Evolutionary conservation across 2,888 invertebrate genomes (phyloP).

Genomic region (Tinea trinotella): DNA sequence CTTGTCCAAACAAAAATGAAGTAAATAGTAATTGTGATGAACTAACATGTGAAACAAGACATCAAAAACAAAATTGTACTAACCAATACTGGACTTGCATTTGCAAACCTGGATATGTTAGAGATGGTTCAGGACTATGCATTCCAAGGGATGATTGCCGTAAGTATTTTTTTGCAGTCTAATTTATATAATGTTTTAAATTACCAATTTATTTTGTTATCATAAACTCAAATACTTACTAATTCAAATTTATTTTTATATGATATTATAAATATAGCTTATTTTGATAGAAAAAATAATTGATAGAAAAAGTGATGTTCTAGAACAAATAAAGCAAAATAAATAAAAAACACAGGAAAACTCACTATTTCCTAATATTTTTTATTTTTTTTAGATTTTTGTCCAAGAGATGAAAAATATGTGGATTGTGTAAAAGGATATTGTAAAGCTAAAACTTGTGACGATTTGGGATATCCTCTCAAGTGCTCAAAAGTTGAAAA

Average conservation of each 20-base stretch:
- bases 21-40: neutral
- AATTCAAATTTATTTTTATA: no score
- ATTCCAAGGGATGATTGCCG: neutral
- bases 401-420: slow-evolving; percentile 8
- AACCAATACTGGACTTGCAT: neutral
- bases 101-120: slow-evolving; percentile 7
- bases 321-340: no score
- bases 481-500: neutral
- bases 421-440: neutral
- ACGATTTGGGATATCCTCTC: slow-evolving; percentile 6
- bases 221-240: no score
- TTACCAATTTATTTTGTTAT: no score
- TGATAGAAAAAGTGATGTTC: no score
- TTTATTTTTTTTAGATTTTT: neutral
- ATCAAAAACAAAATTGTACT: neutral
- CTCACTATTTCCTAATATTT: no score
- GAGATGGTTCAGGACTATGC: neutral
- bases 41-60: neutral
- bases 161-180: neutral
- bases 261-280: no score
- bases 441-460: slow-evolving; percentile 1
- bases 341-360: no score
- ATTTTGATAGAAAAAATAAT: no score
- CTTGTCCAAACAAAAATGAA: neutral
- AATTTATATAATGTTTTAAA: no score